Percentiles rank a stretch among this genome's conserved stretches.
These are phyloP conservation scores for Manduca sexta DNA, from an alignment of 1,140 invertebrate genomes.

Conservation along the genomic window DNA sequence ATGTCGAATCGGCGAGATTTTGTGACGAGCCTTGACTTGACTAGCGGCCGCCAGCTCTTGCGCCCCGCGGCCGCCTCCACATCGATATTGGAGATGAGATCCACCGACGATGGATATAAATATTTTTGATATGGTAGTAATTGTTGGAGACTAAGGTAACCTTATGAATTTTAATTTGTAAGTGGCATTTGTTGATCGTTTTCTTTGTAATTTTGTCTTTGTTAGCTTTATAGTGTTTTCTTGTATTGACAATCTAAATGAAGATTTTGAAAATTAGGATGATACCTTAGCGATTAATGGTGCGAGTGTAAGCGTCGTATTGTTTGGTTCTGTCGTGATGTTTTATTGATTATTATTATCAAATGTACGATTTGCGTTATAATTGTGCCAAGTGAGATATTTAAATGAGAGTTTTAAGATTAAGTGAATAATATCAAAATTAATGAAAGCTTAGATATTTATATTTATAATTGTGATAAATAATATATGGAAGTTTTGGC, in stretches of 20 bases:
- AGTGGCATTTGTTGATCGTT: conserved; percentile 69
- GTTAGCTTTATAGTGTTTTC: conserved; percentile 67
- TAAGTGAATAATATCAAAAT: conserved; percentile 70
- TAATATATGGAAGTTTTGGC: conserved; percentile 70
- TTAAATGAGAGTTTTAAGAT: conserved; percentile 67
- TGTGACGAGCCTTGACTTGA: conserved; percentile 25
- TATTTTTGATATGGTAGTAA: conserved; percentile 59
- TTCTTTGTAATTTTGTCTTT: conserved; percentile 69
- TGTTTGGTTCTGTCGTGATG: conserved; percentile 38
- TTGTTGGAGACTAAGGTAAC: conserved; percentile 56
- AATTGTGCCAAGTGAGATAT: conserved; percentile 70
- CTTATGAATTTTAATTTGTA: conserved; percentile 64
- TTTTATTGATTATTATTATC: conserved; percentile 29
- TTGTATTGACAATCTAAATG: conserved; percentile 40
- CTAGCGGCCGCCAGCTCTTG: conserved; percentile 9
- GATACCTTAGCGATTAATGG: conserved; percentile 34
- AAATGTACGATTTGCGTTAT: conserved; percentile 62
- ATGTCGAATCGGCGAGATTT: conserved; percentile 16
- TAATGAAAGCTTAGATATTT: conserved; percentile 62
- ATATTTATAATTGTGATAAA: conserved; percentile 66
- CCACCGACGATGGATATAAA: conserved; percentile 31
- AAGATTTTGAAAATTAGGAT: conserved; percentile 26
- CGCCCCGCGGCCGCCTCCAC: conserved; percentile 5
- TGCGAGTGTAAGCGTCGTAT: conserved; percentile 26
- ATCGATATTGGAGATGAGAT: conserved; percentile 21